Conservation (phyloP, 2,113 vertebrate genomes). For the Ursus arctos region DNA sequence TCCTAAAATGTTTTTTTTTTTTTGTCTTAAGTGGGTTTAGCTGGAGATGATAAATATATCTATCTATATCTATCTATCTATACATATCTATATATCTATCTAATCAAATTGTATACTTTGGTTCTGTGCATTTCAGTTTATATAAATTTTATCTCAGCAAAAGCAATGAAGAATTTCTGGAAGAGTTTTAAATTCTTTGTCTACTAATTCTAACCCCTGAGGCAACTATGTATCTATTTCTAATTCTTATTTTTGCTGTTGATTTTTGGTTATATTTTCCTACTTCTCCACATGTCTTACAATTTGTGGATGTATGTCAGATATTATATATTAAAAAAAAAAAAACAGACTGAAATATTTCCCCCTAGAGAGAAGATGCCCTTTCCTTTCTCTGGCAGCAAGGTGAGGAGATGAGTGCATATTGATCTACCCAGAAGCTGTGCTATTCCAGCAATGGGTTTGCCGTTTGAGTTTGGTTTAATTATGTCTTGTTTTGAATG, state of each 20-base stretch:
- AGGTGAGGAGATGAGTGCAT: neutral
- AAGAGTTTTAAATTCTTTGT: neutral
- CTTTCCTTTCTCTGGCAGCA: neutral
- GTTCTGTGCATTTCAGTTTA: neutral
- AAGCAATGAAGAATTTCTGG: neutral
- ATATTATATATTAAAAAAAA: neutral
- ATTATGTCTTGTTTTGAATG: neutral
- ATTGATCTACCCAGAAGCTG: neutral
- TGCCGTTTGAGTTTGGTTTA: neutral
- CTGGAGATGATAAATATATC: too few species aligned
- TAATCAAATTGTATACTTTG: too few species aligned
- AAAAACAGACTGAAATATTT: neutral
- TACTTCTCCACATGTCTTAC: neutral
- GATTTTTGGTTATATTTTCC: neutral
- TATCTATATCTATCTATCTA: too few species aligned
- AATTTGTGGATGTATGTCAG: neutral
- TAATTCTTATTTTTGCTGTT: slow-evolving; percentile 28
- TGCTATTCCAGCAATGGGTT: neutral
- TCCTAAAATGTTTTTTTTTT: neutral
- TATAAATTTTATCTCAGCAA: neutral
- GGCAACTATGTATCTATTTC: neutral
- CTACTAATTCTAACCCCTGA: neutral
- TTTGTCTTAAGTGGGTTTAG: neutral
- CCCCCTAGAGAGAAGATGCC: neutral
- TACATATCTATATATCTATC: too few species aligned